Conservation (phyloP, 2,888 invertebrate species). For the Helicoverpa assulta region DNA sequence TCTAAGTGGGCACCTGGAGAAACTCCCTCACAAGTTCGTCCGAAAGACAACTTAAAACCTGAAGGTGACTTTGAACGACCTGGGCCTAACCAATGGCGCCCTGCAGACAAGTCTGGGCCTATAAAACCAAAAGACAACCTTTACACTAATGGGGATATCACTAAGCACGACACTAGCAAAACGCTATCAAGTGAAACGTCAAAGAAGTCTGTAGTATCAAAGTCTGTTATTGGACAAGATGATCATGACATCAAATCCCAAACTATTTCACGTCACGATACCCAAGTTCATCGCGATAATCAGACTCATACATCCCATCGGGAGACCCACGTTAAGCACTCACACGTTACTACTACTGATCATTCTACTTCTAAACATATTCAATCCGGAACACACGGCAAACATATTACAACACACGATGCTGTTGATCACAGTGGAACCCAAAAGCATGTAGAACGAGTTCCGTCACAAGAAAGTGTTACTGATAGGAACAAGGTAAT, state of each 20-base stretch:
- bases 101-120: constrained; percentile 77
- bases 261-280: constrained; percentile 60
- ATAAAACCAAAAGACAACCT: constrained; percentile 87
- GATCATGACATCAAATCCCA: constrained; percentile 71
- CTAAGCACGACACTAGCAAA: constrained; percentile 65
- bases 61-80: constrained; percentile 89
- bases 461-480: constrained; percentile 75
- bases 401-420: constrained; percentile 67
- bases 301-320: constrained; percentile 66
- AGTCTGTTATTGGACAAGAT: constrained; percentile 82
- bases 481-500: constrained; percentile 64
- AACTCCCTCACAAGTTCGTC: constrained; percentile 78
- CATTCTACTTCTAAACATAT: constrained; percentile 68
- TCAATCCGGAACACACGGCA: constrained; percentile 70
- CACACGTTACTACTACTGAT: constrained; percentile 66
- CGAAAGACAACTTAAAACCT: constrained; percentile 86
- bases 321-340: constrained; percentile 69
- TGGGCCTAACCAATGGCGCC: constrained; percentile 73
- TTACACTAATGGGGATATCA: constrained; percentile 87
- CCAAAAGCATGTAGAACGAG: constrained; percentile 87
- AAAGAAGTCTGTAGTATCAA: constrained; percentile 53
- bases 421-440: constrained; percentile 61
- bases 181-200: constrained; percentile 71
- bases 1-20: constrained; percentile 85
- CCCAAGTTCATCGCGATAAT: constrained; percentile 59